These are phyloP conservation scores for Conus canariensis DNA, from an alignment of 2,888 invertebrate species.

Conservation along the genomic window DNA sequence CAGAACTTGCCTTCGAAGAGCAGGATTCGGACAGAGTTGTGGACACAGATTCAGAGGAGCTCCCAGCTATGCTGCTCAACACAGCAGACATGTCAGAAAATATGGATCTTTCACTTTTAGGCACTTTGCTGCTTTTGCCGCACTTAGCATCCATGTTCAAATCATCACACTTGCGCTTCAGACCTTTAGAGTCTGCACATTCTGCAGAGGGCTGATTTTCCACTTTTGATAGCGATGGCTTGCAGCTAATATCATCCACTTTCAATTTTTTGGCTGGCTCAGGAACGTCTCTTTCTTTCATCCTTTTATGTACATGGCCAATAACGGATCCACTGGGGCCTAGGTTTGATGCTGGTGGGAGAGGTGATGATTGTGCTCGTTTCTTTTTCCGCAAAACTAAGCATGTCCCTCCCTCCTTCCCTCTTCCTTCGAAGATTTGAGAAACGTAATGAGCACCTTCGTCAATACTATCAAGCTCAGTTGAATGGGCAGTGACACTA, in stretches of 20 bases:
- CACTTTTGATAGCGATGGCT: neutral
- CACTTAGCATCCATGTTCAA: neutral
- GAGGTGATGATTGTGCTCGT: neutral
- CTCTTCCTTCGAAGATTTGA: neutral
- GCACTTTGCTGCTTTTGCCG: neutral
- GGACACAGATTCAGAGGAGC: neutral
- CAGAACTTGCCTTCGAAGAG: neutral
- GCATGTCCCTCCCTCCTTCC: neutral
- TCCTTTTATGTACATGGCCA: neutral
- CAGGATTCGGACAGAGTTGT: neutral
- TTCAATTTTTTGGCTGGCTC: neutral
- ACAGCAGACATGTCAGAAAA: constrained; percentile 16
- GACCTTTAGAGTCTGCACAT: neutral
- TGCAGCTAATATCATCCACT: neutral
- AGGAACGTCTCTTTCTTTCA: neutral
- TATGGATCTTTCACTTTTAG: neutral
- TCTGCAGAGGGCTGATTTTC: neutral
- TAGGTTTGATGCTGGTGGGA: neutral
- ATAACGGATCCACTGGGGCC: neutral
- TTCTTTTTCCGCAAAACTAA: constrained; percentile 13
- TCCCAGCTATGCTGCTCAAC: neutral
- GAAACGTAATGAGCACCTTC: neutral
- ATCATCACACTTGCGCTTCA: neutral
- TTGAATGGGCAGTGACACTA: neutral
- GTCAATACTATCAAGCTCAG: neutral